These are phyloP conservation scores for Caenorhabditis wallacei DNA, from an alignment of 2,888 invertebrate genomes.

Conservation along the genomic window DNA sequence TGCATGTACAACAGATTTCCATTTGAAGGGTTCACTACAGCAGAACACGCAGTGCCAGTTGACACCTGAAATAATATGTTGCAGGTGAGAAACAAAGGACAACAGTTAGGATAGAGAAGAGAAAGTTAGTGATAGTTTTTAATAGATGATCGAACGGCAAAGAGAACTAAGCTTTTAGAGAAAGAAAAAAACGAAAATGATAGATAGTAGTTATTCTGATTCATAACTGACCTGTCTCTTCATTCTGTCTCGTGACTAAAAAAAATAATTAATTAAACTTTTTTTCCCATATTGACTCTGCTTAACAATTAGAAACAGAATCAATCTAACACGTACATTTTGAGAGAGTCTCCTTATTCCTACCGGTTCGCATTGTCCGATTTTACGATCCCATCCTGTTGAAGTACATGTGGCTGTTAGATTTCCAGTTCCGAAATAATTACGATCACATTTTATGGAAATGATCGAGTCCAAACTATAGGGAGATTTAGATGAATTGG, in stretches of 20 bases:
- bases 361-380: slow-evolving; percentile 62
- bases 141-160: background rate
- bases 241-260: slow-evolving; percentile 31
- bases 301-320: too few species aligned
- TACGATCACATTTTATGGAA: slow-evolving; percentile 56
- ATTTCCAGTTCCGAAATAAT: slow-evolving; percentile 58
- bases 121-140: slow-evolving; percentile 7
- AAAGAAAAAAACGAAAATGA: background rate
- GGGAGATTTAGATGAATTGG: slow-evolving; percentile 45
- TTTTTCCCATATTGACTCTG: background rate
- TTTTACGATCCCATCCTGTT: slow-evolving; percentile 63
- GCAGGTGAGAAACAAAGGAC: background rate
- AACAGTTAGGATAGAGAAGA: background rate
- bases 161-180: too few species aligned
- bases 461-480: slow-evolving; percentile 49
- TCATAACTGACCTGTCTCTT: slow-evolving; percentile 57
- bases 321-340: slow-evolving; percentile 31
- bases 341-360: slow-evolving; percentile 39
- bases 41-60: slow-evolving; percentile 38
- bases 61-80: slow-evolving; percentile 29
- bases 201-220: background rate
- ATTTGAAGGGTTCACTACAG: slow-evolving; percentile 21
- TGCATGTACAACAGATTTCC: slow-evolving; percentile 60
- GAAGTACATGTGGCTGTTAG: slow-evolving; percentile 54
- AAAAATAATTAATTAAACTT: background rate